phyloP scores from a whole-genome alignment of 2,113 vertebrate genomes.

The Nanorana parkeri region DNA sequence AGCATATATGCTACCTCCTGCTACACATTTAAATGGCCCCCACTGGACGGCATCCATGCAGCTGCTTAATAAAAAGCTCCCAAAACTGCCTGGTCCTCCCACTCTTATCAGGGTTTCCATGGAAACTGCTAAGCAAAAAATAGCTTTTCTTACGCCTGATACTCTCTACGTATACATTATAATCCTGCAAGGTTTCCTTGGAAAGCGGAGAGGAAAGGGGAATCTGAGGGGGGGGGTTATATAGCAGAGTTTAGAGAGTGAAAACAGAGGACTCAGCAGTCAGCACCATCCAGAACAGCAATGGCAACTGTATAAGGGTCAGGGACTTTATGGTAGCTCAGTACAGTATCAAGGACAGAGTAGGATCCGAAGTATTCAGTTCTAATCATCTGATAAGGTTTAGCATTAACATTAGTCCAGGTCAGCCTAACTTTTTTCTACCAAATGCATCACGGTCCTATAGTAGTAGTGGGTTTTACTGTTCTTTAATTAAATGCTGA shows the following conservation, averaged over 20 bases:
- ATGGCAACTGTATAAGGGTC: neutral
- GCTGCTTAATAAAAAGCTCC: constrained; percentile 49
- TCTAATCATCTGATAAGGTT: too few species aligned
- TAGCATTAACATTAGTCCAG: too few species aligned
- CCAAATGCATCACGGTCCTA: too few species aligned
- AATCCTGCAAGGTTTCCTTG: constrained; percentile 55
- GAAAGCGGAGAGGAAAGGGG: constrained; percentile 37
- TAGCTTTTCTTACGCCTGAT: constrained; percentile 53
- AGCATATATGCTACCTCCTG: neutral
- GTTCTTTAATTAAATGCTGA: too few species aligned
- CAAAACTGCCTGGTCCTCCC: constrained; percentile 46
- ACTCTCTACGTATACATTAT: constrained; percentile 50
- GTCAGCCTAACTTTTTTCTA: too few species aligned
- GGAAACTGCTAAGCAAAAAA: constrained; percentile 56
- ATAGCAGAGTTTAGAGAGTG: neutral
- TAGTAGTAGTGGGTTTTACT: too few species aligned
- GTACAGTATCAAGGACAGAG: too few species aligned
- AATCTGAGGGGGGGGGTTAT: neutral
- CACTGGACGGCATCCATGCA: constrained; percentile 40
- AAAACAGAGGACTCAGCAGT: constrained; percentile 31
- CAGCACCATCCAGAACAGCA: constrained; percentile 12
- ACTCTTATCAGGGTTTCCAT: constrained; percentile 52
- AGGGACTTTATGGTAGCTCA: too few species aligned
- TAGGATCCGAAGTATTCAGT: too few species aligned
- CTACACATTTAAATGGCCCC: constrained; percentile 24